phyloP scores from a whole-genome alignment of 2,797 vertebrate species.

The Pteropus rufus region DNA sequence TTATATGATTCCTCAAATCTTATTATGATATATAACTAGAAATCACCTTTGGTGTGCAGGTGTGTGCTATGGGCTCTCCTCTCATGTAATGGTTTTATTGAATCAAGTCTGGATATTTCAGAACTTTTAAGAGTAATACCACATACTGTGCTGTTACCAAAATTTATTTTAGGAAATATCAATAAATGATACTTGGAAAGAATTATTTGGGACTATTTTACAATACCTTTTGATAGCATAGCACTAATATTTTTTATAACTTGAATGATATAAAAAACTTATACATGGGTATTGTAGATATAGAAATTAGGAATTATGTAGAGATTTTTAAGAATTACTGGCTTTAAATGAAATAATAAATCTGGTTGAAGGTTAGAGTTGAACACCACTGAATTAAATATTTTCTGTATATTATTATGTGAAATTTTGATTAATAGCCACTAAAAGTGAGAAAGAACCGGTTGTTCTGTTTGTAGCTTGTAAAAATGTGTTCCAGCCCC shows the following conservation, averaged over 20 bases:
- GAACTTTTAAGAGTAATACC: neutral
- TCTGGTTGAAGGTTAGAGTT: neutral
- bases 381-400: neutral
- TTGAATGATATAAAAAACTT: neutral
- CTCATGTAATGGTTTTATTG: neutral
- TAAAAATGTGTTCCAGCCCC: neutral
- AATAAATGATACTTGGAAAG: neutral
- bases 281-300: neutral
- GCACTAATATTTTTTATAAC: neutral
- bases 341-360: slow-evolving; percentile 2
- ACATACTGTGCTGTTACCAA: neutral
- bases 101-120: neutral
- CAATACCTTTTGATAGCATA: neutral
- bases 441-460: neutral
- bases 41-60: neutral
- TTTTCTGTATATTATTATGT: neutral
- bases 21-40: neutral
- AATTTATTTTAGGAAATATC: neutral
- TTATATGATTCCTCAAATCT: neutral
- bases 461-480: neutral
- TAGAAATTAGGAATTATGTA: neutral
- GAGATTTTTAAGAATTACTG: neutral
- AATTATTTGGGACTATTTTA: slow-evolving; percentile 9
- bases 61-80: neutral
- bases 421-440: neutral